phyloP scores from a whole-genome alignment of 35 echinoderm and acorn worm species.

The Anneissia japonica region DNA sequence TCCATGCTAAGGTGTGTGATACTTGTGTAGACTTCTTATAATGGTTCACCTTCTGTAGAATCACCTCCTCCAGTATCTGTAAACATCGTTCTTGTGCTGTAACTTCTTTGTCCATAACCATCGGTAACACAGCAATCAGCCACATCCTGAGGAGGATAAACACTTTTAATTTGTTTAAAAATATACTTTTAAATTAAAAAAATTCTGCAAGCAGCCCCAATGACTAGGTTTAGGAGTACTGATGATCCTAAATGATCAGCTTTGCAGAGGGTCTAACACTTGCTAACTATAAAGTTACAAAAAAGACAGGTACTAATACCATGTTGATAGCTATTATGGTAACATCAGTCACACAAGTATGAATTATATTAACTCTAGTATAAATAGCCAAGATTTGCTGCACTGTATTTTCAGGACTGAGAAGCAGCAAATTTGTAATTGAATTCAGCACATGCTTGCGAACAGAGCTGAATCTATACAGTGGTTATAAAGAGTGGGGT shows the following conservation, averaged over 20 bases:
- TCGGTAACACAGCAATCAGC: conserved; percentile 63
- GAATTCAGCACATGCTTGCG: conserved; percentile 80
- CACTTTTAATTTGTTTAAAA: too few species aligned
- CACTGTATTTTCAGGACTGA: conserved; percentile 16
- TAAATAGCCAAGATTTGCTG: conserved; percentile 56
- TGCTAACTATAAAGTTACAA: too few species aligned
- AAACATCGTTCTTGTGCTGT: conserved; percentile 80
- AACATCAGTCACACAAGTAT: too few species aligned
- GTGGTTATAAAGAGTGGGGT: conserved; percentile 46
- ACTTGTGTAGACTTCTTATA: background rate
- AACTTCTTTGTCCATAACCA: conserved; percentile 64
- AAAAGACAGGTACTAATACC: too few species aligned
- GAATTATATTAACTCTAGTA: too few species aligned
- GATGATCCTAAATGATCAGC: too few species aligned
- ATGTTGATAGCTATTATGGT: too few species aligned
- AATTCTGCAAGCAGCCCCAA: too few species aligned
- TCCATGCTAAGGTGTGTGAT: conserved; percentile 53
- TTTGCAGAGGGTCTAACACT: too few species aligned
- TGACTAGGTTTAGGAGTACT: too few species aligned
- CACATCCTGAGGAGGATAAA: conserved; percentile 51
- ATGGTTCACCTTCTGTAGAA: conserved; percentile 22
- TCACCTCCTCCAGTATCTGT: conserved; percentile 28
- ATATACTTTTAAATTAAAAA: too few species aligned
- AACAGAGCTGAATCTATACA: conserved; percentile 84
- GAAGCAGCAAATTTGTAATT: conserved; percentile 56